A percentile compares a stretch with the other conserved stretches of the same genome.
Evolutionary conservation across 1,140 invertebrate species (phyloP).

Genomic region (Tetranychus cinnabarinus): DNA sequence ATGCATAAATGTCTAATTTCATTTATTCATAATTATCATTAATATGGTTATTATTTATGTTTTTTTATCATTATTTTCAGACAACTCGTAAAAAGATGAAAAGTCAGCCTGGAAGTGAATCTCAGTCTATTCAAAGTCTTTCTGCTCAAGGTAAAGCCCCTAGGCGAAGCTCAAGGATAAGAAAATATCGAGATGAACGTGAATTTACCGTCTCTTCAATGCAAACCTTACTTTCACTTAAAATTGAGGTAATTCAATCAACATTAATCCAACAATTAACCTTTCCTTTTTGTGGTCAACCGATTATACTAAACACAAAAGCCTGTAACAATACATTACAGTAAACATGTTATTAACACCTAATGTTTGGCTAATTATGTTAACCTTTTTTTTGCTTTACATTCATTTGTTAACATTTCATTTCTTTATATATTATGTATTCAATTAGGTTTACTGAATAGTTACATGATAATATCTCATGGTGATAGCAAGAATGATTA

Average conservation of each 20-base stretch:
- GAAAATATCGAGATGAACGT: constrained; percentile 21
- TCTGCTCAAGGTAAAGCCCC: neutral
- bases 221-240: constrained; percentile 21
- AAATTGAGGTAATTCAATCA: constrained; percentile 16
- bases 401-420: neutral
- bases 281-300: no score
- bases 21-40: neutral
- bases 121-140: no score
- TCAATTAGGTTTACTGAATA: neutral
- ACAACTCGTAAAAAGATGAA: neutral
- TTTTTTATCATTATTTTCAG: neutral
- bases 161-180: constrained; percentile 20
- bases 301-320: no score
- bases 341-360: neutral
- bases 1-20: no score
- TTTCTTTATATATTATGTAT: neutral
- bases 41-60: neutral
- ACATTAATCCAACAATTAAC: no score
- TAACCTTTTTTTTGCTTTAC: neutral
- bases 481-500: neutral
- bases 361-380: neutral
- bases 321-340: no score
- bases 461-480: neutral
- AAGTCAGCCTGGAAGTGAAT: neutral
- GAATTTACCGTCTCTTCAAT: constrained; percentile 21